Base-by-base conservation (phyloP, 2,113 vertebrate genomes). In the Marmota flaviventris region DNA sequence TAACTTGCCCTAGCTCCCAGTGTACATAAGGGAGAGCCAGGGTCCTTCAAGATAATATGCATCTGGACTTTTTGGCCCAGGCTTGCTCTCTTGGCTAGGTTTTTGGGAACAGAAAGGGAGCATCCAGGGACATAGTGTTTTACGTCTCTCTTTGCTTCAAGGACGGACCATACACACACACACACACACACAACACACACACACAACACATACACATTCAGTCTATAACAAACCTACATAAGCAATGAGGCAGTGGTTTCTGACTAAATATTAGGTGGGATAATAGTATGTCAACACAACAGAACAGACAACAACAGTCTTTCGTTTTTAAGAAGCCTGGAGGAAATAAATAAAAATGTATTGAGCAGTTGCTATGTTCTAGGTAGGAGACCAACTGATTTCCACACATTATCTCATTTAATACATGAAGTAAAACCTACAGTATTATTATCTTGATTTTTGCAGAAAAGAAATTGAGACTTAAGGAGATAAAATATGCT, bases 341-440 rank as follows among this genome's bases (percentile, higher is more conserved):
- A 93, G 39, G 13, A 92, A 94, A 58, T 87, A 17, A 63, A 72
- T 88, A 75, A 78, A 93, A 69, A 76, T 70, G 9, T 39, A 42
- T 25, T 61, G 25, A 88, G 37, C 37, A 18, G 3, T 39, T 90
- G 24, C 51, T 29, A 4, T 82, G 12, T 78, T 9, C 75, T 24
- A 87, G 13, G 16, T 58, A 73, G 29, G 29, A 34, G 69, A 9
- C 10, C 56, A 85, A 53, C 29, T 58, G 5, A 27, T 88, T 97
- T 51, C 34, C 53, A 82, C 4, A 69, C 1, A 53, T 39, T 11
- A 32, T 83, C 29, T 93, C 39, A 87, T 56, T 11, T 92, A 77
- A 39, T 73, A 67, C 39, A 87, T 84, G 65, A 73, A 95, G 53
- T 20, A 78, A 91, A 72, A 70, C 13, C n/a, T 65, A 14, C 8